Evolutionary conservation across 1,140 invertebrate species (phyloP).

Genomic region (Bathynomus jamesi): DNA sequence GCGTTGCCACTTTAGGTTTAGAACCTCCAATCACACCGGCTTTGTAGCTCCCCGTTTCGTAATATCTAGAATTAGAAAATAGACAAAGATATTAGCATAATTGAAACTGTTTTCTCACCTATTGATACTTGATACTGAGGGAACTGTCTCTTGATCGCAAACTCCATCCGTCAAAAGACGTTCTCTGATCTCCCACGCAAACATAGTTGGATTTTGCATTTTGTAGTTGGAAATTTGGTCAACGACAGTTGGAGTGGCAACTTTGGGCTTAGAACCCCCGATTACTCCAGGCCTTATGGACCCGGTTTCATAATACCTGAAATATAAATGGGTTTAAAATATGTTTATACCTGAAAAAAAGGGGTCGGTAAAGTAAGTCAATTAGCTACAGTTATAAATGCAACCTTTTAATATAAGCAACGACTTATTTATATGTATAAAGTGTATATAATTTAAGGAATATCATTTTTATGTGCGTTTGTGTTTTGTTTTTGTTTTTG

Average conservation of each 20-base stretch:
- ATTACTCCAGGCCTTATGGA: conserved; percentile 84
- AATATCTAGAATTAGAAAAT: conserved; percentile 63
- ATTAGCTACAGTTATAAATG: too few relatives aligned
- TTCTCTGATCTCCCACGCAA: conserved; percentile 87
- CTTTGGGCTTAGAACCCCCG: conserved; percentile 78
- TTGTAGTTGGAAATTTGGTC: conserved; percentile 83
- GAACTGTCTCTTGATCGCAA: conserved; percentile 60
- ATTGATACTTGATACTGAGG: conserved; percentile 89
- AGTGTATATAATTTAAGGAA: too few relatives aligned
- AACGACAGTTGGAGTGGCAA: conserved; percentile 82
- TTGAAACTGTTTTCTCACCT: conserved; percentile 26
- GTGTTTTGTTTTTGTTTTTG: too few relatives aligned
- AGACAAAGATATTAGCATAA: conserved; percentile 25
- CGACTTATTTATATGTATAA: too few relatives aligned
- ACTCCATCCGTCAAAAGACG: conserved; percentile 71
- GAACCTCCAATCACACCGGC: conserved; percentile 98
- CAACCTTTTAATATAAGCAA: too few relatives aligned
- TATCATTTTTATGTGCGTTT: too few relatives aligned
- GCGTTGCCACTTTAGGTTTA: conserved; percentile 98
- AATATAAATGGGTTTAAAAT: too few relatives aligned
- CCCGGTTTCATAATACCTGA: conserved; percentile 85
- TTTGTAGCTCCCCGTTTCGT: conserved; percentile 97
- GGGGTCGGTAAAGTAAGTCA: too few relatives aligned
- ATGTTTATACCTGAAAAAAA: too few relatives aligned
- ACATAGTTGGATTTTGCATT: conserved; percentile 84